phyloP scores from a whole-genome alignment of 2,113 vertebrate species.

The Falcunculus frontatus region DNA sequence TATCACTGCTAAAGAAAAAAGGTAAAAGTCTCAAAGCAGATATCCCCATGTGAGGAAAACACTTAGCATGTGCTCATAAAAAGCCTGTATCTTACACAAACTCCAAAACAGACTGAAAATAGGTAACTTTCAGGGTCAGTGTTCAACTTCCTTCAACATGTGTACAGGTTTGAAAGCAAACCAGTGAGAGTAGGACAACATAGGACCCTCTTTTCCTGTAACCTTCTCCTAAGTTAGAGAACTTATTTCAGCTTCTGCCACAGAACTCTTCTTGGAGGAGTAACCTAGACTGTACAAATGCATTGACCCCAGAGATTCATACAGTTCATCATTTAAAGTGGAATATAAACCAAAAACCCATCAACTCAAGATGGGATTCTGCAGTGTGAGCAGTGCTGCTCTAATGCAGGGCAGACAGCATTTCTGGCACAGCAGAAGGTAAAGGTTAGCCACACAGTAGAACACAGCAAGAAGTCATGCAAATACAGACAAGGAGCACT shows the following conservation, averaged over 20 bases:
- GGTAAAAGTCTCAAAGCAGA: not conserved
- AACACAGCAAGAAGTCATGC: not conserved
- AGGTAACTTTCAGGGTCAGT: not conserved
- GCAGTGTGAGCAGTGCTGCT: not conserved
- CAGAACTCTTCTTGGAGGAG: not conserved
- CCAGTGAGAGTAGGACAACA: too few relatives aligned
- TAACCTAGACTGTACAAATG: not conserved
- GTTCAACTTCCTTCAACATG: not conserved
- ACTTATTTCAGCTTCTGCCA: not conserved
- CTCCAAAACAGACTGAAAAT: not conserved
- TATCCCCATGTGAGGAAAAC: not conserved
- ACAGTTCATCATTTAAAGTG: not conserved
- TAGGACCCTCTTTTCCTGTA: not conserved
- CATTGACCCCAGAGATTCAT: not conserved
- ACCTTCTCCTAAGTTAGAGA: not conserved
- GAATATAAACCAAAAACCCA: not conserved
- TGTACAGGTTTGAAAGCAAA: too few relatives aligned
- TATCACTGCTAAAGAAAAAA: not conserved
- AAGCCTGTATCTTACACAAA: not conserved
- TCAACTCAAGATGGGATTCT: not conserved
- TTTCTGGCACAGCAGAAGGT: not conserved
- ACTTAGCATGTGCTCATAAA: not conserved
- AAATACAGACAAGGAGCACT: not conserved
- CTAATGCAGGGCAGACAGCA: not conserved
- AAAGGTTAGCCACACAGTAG: not conserved